Percentiles rank a stretch among this genome's conserved stretches.
Evolutionary conservation across 1,140 invertebrate species (phyloP).

Genomic region (roundworm (Caenorhabditis elegans)): WBcel235 BX284604.4:10989501-10990000

Average conservation of each 20-base stretch:
- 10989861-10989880: not conserved
- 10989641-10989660: not conserved
- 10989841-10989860: not conserved
- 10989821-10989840: not conserved
- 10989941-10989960: not conserved
- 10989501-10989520: too few relatives aligned
- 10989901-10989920: not conserved
- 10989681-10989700: conserved; percentile 4
- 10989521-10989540: too few relatives aligned
- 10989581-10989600: not conserved
- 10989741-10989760: too few relatives aligned
- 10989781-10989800: not conserved
- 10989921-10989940: conserved; percentile 32
- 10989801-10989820: not conserved
- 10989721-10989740: not conserved
- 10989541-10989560: conserved; percentile 15
- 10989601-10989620: not conserved
- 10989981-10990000: conserved; percentile 9
- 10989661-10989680: too few relatives aligned
- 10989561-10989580: not conserved
- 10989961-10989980: not conserved
- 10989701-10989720: not conserved
- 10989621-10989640: conserved; percentile 12
- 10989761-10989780: too few relatives aligned
- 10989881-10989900: not conserved